Evolutionary conservation across 2,888 invertebrate species (phyloP).

Genomic region (Magallana nippona): DNA sequence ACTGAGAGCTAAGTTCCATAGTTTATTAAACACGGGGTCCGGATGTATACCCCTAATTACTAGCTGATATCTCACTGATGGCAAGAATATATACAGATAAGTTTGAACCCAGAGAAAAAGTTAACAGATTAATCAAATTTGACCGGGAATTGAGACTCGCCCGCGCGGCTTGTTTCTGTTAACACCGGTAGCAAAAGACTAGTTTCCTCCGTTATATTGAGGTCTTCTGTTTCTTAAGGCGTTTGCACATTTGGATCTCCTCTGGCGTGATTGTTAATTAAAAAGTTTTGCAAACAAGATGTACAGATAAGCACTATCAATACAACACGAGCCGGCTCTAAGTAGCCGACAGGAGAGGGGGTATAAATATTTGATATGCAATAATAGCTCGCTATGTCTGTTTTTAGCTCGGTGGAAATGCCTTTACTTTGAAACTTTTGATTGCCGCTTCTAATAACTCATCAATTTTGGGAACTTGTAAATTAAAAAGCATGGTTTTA

Average conservation of each 20-base stretch:
- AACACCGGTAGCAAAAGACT: neutral
- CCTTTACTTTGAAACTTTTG: neutral
- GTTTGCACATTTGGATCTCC: neutral
- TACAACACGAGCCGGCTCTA: neutral
- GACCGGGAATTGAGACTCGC: neutral
- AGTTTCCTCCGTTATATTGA: neutral
- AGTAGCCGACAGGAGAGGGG: neutral
- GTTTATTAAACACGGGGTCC: slow-evolving; percentile 14
- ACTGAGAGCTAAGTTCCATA: neutral
- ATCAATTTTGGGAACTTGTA: neutral
- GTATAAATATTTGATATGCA: slow-evolving; percentile 27
- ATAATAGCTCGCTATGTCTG: slow-evolving; percentile 6
- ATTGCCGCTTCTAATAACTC: neutral
- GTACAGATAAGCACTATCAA: neutral
- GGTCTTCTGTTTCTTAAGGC: neutral
- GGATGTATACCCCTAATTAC: slow-evolving; percentile 32
- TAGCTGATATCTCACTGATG: slow-evolving; percentile 17
- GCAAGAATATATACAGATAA: slow-evolving; percentile 25
- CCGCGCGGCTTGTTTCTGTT: neutral
- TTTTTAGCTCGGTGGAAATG: neutral
- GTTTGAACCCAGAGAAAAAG: neutral
- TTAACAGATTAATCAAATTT: neutral
- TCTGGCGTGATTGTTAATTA: slow-evolving; percentile 25
- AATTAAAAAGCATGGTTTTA: slow-evolving; percentile 8
- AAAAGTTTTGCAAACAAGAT: neutral